A percentile compares a stretch with the other conserved stretches of the same genome.
phyloP scores from a whole-genome alignment of 2,113 vertebrate species.

The Malurus melanocephalus region DNA sequence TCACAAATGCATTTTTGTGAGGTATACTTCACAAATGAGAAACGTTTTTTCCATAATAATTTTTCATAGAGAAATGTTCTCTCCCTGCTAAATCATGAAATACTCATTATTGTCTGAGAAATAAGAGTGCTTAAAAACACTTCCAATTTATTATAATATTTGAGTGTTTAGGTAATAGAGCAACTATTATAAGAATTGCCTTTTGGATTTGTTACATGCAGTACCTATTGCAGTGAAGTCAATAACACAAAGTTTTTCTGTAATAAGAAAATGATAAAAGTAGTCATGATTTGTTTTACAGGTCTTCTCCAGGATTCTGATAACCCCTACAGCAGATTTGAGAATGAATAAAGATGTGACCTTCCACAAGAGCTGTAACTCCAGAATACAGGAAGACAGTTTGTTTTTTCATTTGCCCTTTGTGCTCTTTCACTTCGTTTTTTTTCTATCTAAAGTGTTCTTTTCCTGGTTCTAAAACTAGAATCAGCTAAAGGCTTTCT shows the following conservation, averaged over 20 bases:
- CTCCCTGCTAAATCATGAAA: background rate
- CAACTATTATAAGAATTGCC: background rate
- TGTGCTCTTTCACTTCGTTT: background rate
- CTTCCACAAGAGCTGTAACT: background rate
- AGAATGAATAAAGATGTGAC: slow-evolving; percentile 77
- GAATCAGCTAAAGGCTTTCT: background rate
- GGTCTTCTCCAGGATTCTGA: slow-evolving; percentile 84
- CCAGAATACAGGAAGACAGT: background rate
- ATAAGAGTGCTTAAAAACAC: background rate
- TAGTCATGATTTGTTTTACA: slow-evolving; percentile 58
- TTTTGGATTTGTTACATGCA: background rate
- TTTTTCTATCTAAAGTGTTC: background rate
- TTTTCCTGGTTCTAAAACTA: background rate
- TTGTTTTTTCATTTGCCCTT: background rate
- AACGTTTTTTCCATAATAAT: background rate
- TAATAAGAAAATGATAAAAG: background rate
- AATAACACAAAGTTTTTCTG: background rate
- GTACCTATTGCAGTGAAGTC: background rate
- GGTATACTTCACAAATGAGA: background rate
- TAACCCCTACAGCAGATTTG: slow-evolving; percentile 86
- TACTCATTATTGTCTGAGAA: background rate
- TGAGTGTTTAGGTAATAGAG: background rate
- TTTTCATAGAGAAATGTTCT: background rate
- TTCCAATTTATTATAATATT: background rate
- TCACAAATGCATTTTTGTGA: background rate